phyloP scores from a whole-genome alignment of 2,888 invertebrate species.

The Strigamia maritima region DNA sequence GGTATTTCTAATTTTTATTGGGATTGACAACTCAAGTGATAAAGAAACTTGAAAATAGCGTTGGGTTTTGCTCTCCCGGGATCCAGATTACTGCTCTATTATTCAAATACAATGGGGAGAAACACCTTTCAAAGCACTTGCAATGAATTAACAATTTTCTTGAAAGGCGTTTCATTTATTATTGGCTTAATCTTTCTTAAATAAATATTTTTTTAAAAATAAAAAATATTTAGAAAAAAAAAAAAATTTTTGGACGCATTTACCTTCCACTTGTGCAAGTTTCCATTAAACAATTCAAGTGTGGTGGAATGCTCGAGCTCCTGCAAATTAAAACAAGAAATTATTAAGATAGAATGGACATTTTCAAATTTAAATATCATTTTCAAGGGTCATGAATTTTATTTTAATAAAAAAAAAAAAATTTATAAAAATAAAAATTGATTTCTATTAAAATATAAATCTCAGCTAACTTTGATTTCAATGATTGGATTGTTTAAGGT shows the following conservation, averaged over 20 bases:
- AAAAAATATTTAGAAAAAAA: too few relatives aligned
- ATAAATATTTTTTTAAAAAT: background rate
- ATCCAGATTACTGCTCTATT: slow-evolving; percentile 10
- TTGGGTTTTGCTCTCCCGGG: background rate
- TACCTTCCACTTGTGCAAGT: background rate
- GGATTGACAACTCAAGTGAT: background rate
- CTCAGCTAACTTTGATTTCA: too few relatives aligned
- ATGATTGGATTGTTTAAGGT: too few relatives aligned
- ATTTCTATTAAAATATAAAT: too few relatives aligned
- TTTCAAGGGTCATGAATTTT: too few relatives aligned
- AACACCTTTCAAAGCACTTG: background rate
- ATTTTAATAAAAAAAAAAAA: too few relatives aligned
- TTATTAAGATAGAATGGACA: background rate
- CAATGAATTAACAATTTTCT: slow-evolving; percentile 21
- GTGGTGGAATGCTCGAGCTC: background rate
- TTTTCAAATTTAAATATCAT: too few relatives aligned
- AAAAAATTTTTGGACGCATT: background rate
- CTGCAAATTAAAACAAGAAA: background rate
- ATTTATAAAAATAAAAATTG: too few relatives aligned
- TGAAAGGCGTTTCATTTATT: background rate
- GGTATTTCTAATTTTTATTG: background rate
- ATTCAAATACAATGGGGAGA: background rate
- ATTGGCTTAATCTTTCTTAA: background rate
- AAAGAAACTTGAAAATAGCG: background rate
- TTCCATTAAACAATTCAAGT: background rate